Percentiles rank a stretch among this genome's conserved stretches.
Evolutionary conservation across 1,140 invertebrate genomes (phyloP).

Genomic region (Diorhabda carinulata): DNA sequence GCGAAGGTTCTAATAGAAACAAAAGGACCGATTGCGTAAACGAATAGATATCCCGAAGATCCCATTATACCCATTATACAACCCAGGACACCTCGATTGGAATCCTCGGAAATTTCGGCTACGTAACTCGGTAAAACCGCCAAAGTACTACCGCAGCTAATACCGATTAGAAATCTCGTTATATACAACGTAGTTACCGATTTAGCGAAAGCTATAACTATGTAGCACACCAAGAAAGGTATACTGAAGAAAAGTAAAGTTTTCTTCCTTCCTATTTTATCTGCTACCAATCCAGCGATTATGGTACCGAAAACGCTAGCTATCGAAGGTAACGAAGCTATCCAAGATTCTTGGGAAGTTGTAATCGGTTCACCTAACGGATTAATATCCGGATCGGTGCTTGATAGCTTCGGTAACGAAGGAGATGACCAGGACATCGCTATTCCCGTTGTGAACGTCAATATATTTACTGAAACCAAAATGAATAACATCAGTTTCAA

Average conservation of each 20-base stretch:
- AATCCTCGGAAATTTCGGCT: constrained; percentile 51
- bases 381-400: constrained; percentile 29
- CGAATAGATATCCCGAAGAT: constrained; percentile 31
- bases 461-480: constrained; percentile 59
- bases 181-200: constrained; percentile 43
- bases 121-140: constrained; percentile 52
- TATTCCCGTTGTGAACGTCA: constrained; percentile 59
- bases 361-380: constrained; percentile 45
- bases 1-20: constrained; percentile 54
- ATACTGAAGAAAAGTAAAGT: constrained; percentile 44
- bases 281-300: constrained; percentile 41
- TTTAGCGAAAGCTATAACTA: constrained; percentile 46
- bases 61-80: constrained; percentile 62
- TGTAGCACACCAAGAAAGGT: constrained; percentile 46
- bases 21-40: constrained; percentile 59
- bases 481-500: not conserved
- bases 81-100: constrained; percentile 34
- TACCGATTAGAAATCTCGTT: constrained; percentile 49
- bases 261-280: constrained; percentile 49
- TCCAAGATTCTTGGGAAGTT: constrained; percentile 66
- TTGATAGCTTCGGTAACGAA: constrained; percentile 54
- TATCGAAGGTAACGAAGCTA: constrained; percentile 72
- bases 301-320: constrained; percentile 59
- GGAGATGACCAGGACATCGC: constrained; percentile 72
- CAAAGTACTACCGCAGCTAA: constrained; percentile 49